Percentiles rank a stretch among this genome's conserved stretches.
phyloP scores from a whole-genome alignment of 53 echinoderm and acorn worm genomes.

The Mesocentrotus franciscanus region DNA sequence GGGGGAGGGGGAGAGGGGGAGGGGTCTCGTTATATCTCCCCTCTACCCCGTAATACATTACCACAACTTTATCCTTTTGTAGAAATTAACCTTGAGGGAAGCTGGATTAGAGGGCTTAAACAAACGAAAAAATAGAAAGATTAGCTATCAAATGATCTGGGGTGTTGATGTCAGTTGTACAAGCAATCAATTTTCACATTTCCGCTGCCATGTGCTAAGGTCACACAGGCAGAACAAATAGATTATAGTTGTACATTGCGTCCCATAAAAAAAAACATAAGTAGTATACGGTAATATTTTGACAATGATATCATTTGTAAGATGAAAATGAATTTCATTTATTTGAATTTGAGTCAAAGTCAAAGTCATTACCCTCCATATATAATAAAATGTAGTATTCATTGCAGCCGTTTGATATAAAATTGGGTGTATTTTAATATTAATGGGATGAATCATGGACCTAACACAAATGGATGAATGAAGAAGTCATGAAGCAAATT shows the following conservation, averaged over 20 bases:
- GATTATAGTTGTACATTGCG: neutral
- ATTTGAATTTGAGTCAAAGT: too few relatives aligned
- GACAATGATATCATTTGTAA: neutral
- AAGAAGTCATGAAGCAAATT: too few relatives aligned
- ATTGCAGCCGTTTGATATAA: too few relatives aligned
- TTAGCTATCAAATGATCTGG: constrained; percentile 36
- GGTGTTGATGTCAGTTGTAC: neutral
- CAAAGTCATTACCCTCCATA: too few relatives aligned
- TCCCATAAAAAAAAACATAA: neutral
- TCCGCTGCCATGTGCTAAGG: constrained; percentile 30
- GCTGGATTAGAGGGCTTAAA: neutral
- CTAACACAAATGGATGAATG: too few relatives aligned
- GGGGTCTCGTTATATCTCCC: neutral
- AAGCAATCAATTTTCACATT: constrained; percentile 31
- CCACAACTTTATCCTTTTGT: neutral
- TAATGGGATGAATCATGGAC: too few relatives aligned
- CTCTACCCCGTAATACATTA: neutral
- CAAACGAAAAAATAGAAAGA: neutral
- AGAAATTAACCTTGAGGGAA: neutral
- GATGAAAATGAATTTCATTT: too few relatives aligned
- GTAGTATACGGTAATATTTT: too few relatives aligned
- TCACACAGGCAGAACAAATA: neutral
- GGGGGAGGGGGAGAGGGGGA: neutral
- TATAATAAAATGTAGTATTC: too few relatives aligned
- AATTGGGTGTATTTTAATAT: too few relatives aligned